Conservation (phyloP, 2,797 vertebrate species). For the Fistularia commersonii region DNA sequence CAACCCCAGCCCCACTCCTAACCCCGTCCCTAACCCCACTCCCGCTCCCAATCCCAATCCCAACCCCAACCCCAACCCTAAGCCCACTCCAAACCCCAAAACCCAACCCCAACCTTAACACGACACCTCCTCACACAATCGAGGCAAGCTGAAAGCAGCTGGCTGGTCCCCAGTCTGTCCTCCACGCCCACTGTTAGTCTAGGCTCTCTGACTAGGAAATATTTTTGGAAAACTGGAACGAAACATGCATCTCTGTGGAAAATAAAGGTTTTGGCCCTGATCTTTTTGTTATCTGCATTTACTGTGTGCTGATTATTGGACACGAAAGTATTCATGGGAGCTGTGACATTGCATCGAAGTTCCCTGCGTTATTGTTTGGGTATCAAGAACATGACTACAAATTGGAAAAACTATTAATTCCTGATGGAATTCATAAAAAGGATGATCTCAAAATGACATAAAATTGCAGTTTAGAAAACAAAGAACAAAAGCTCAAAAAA, state of each 20-base stretch:
- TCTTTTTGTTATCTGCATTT: slow-evolving; percentile 28
- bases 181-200: slow-evolving; percentile 26
- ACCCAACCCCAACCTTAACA: slow-evolving; percentile 43
- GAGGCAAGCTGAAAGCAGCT: slow-evolving; percentile 45
- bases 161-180: slow-evolving; percentile 20
- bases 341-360: not conserved
- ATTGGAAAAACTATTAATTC: no score
- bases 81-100: slow-evolving; percentile 32
- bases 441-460: no score
- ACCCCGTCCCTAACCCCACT: no score
- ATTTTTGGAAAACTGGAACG: slow-evolving; percentile 39
- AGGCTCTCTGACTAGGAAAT: slow-evolving; percentile 26
- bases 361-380: no score
- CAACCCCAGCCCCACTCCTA: slow-evolving; percentile 36
- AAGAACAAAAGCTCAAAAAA: no score
- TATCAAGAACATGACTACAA: no score
- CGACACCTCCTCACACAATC: slow-evolving; percentile 27
- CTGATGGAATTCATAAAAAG: no score
- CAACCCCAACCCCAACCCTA: slow-evolving; percentile 25
- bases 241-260: slow-evolving; percentile 51
- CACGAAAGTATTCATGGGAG: no score
- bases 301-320: slow-evolving; percentile 13
- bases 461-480: no score
- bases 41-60: slow-evolving; percentile 28
- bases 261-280: slow-evolving; percentile 71